Conservation (phyloP, 2,113 vertebrate species). For the Cephalopholis sonnerati region DNA sequence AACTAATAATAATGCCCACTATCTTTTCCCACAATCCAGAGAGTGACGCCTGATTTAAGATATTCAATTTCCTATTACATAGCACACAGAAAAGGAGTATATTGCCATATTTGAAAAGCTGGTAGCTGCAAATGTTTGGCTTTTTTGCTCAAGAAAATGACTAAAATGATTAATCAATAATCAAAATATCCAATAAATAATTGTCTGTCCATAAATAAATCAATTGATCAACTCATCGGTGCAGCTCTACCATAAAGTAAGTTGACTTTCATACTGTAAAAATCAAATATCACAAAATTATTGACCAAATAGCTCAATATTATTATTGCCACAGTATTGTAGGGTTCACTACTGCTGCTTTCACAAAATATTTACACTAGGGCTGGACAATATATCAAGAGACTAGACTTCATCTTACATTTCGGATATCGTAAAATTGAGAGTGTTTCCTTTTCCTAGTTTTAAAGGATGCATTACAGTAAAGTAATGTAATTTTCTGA, state of each 20-base stretch:
- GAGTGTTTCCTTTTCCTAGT: too few relatives aligned
- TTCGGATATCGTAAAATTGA: too few relatives aligned
- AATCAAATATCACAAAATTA: too few relatives aligned
- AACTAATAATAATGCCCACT: background rate
- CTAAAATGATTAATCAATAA: background rate
- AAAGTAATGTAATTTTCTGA: too few relatives aligned
- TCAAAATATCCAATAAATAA: background rate
- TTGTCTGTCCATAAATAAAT: background rate
- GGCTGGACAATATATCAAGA: too few relatives aligned
- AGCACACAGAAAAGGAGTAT: background rate
- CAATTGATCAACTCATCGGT: background rate
- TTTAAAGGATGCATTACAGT: too few relatives aligned
- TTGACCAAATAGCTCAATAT: too few relatives aligned
- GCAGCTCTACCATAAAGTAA: background rate
- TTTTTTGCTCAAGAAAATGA: background rate
- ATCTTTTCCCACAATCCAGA: background rate
- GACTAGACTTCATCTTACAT: too few relatives aligned
- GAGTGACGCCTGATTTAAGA: background rate
- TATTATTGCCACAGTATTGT: too few relatives aligned
- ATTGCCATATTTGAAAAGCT: background rate
- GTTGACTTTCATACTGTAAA: background rate
- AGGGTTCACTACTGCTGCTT: too few relatives aligned
- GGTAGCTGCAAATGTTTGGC: background rate
- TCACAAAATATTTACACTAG: too few relatives aligned
- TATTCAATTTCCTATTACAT: background rate